A percentile compares a stretch with the other conserved stretches of the same genome.
These are phyloP conservation scores for Ceratina australensis DNA, from an alignment of 1,140 invertebrate genomes.

Conservation along the genomic window DNA sequence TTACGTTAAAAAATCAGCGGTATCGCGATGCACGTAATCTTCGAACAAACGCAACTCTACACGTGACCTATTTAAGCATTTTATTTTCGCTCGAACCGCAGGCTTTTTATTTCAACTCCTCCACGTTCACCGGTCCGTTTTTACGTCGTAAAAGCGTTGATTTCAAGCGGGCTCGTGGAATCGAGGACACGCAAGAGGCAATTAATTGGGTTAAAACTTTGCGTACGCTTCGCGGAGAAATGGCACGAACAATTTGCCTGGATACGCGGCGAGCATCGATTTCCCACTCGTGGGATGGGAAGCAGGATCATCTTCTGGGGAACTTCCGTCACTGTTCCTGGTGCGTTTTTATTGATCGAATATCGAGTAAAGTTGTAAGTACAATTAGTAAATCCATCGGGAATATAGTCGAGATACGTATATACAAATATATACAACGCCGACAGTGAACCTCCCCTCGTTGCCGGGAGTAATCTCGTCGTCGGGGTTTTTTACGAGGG, in stretches of 20 bases:
- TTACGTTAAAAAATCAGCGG: not conserved
- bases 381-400: conserved; percentile 75
- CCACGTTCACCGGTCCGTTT: not conserved
- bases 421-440: conserved; percentile 75
- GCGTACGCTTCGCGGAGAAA: not conserved
- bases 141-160: too few species aligned
- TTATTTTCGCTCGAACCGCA: conserved; percentile 2
- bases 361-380: conserved; percentile 76
- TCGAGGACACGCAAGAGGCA: too few species aligned
- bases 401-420: conserved; percentile 70
- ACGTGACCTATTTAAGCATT: not conserved
- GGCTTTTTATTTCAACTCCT: not conserved
- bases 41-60: not conserved
- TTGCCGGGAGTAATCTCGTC: conserved; percentile 21
- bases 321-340: conserved; percentile 55
- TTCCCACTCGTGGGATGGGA: not conserved
- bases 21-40: not conserved
- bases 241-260: not conserved
- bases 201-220: too few species aligned
- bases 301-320: not conserved
- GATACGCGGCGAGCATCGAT: not conserved
- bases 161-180: too few species aligned
- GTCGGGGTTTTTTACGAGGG: conserved; percentile 18
- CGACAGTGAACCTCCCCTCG: conserved; percentile 25
- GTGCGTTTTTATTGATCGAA: conserved; percentile 76